Evolutionary conservation across 2,797 vertebrate species (phyloP), one percentile per base, ranked within the genome.

Genomic region (Alectoris magna): DNA sequence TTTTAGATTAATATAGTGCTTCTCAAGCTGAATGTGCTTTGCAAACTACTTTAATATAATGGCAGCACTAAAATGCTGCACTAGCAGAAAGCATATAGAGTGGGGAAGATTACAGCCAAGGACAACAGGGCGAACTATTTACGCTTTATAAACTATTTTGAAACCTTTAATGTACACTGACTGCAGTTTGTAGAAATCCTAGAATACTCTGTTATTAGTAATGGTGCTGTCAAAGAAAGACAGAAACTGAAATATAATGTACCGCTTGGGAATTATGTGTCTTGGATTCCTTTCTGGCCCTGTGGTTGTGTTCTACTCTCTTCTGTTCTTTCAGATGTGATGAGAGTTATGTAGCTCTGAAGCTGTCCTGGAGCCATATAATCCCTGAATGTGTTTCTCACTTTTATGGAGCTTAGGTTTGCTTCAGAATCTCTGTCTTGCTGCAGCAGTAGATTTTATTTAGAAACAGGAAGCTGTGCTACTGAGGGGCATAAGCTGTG

Each of bases 1-100:
- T 95, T 95, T 96, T 95, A 78, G 51, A 71, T 81, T 93, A 94
- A 90, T 92, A 81, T 67, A 93, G 71, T 29, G 72, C 84, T 91
- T 93, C 81, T 91, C 55, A 84, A 80, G 71, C 48, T 93, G 88
- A 94, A 90, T 91, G 93, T 9, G 4, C 87, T 92, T 94, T 4
- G 10, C 38, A 88, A 93, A 70, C 49, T 75, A 49, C 70, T 70
- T 59, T 94, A 96, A 93, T 91, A 36, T 36, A 90, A 93, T 34
- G 39, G 84, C 79, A 70, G 82, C 71, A 58, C 89, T 82, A 73
- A 96, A 96, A 67, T 1, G 31, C 91, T 78, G 68, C 66, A 68
- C 10, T 60, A 68, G 88, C 88, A 95, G 82, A 94, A 93, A 66
- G 60, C 14, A 41, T 19, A 6, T 8, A 68, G 51, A 84, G 59